A percentile compares a stretch with the other conserved stretches of the same genome.
Evolutionary conservation across 2,797 vertebrate genomes (phyloP).

Genomic region (Triplophysa bombifrons): DNA sequence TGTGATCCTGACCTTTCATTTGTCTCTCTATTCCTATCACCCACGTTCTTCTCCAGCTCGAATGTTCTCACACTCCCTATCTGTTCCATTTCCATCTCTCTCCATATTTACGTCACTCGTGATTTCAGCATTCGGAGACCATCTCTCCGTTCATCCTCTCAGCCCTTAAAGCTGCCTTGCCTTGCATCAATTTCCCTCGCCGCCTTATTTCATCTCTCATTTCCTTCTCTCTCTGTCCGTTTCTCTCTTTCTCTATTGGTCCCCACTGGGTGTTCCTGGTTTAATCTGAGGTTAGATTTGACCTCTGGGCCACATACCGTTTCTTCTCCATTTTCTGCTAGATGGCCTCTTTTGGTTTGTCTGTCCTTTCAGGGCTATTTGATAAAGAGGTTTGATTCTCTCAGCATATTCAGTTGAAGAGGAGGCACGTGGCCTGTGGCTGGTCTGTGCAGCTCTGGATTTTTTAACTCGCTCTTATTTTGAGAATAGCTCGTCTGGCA

Average conservation of each 20-base stretch:
- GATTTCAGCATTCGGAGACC: constrained; percentile 27
- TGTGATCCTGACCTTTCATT: constrained; percentile 53
- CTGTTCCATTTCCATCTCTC: constrained; percentile 3
- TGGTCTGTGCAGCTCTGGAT: constrained; percentile 17
- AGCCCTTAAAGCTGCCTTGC: constrained; percentile 54
- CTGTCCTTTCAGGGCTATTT: constrained; percentile 33
- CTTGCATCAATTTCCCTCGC: constrained; percentile 47
- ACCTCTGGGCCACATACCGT: constrained; percentile 54
- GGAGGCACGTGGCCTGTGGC: constrained; percentile 46
- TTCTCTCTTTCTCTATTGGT: constrained; percentile 16
- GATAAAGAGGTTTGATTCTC: constrained; percentile 48
- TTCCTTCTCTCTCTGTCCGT: constrained; percentile 23
- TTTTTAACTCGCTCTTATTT: constrained; percentile 29
- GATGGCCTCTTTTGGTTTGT: constrained; percentile 4
- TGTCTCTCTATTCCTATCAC: constrained; percentile 32
- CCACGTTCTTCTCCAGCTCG: constrained; percentile 6
- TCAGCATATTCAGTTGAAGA: constrained; percentile 46
- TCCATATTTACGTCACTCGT: background rate
- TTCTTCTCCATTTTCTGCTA: constrained; percentile 35
- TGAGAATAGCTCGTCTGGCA: constrained; percentile 47
- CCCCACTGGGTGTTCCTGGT: constrained; percentile 55
- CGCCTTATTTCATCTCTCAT: constrained; percentile 22
- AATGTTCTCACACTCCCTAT: constrained; percentile 21
- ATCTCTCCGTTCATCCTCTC: constrained; percentile 50
- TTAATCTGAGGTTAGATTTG: constrained; percentile 63